Evolutionary conservation across 1,140 invertebrate species (phyloP).

Genomic region (Campodea augens): DNA sequence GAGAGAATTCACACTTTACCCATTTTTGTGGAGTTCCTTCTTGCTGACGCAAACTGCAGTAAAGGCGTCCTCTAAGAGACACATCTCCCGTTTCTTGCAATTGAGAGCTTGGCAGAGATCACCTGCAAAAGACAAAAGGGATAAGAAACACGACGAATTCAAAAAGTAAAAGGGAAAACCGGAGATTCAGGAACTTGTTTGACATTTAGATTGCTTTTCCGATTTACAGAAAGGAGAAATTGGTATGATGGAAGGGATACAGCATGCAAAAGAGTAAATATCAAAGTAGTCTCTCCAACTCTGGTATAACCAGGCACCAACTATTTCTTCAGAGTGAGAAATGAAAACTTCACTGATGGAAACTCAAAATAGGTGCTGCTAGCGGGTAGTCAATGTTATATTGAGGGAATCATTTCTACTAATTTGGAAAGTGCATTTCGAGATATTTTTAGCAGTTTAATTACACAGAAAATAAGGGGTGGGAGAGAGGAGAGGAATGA

Average conservation of each 20-base stretch:
- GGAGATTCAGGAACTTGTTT: neutral
- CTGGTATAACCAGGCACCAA: too few species aligned
- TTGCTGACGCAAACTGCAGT: constrained; percentile 72
- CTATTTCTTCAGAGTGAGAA: too few species aligned
- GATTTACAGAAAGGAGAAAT: neutral
- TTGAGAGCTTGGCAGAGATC: constrained; percentile 65
- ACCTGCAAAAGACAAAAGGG: constrained; percentile 34
- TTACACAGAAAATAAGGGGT: too few species aligned
- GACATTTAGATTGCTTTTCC: neutral
- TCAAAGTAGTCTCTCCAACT: too few species aligned
- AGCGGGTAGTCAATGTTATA: too few species aligned
- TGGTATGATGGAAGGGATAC: neutral
- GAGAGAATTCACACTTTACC: too few species aligned
- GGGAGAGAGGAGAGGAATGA: too few species aligned
- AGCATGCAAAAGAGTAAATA: neutral
- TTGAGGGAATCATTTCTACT: too few species aligned
- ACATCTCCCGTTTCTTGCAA: constrained; percentile 73
- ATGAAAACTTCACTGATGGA: too few species aligned
- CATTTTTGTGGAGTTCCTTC: constrained; percentile 62
- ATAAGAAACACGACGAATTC: constrained; percentile 2
- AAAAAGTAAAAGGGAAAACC: neutral
- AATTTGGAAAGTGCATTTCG: too few species aligned
- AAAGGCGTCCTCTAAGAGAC: constrained; percentile 61
- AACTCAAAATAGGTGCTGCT: too few species aligned
- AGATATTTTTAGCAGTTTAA: too few species aligned